These are phyloP conservation scores for Chloroclystis v-ata DNA, from an alignment of 2,888 invertebrate species.

Conservation along the genomic window DNA sequence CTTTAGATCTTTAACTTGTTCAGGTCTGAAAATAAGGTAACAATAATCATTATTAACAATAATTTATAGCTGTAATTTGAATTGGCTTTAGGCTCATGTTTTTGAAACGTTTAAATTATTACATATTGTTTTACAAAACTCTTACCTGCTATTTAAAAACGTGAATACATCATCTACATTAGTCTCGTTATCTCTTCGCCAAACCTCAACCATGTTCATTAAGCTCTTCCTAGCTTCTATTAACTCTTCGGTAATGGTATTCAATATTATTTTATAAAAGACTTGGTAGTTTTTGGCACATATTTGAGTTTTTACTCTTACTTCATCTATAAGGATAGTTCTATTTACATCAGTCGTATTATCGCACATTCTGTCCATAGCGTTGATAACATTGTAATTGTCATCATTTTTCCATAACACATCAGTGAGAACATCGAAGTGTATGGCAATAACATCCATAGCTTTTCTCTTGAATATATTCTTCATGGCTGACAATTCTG, in stretches of 20 bases:
- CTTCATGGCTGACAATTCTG: constrained; percentile 43
- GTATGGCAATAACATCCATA: constrained; percentile 49
- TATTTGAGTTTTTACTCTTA: constrained; percentile 47
- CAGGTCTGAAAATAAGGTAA: constrained; percentile 43
- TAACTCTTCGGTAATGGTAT: constrained; percentile 40
- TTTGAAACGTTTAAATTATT: too few relatives aligned
- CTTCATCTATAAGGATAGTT: constrained; percentile 47
- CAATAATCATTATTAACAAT: neutral
- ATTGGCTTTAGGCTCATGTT: too few relatives aligned
- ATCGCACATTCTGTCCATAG: constrained; percentile 45
- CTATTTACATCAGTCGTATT: constrained; percentile 46
- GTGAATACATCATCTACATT: constrained; percentile 41
- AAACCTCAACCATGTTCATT: constrained; percentile 38
- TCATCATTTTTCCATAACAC: constrained; percentile 44
- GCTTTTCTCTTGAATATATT: constrained; percentile 56
- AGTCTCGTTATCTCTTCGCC: constrained; percentile 32
- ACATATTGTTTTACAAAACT: neutral
- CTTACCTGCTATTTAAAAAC: constrained; percentile 52
- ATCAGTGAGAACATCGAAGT: constrained; percentile 62
- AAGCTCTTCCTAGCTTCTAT: constrained; percentile 43
- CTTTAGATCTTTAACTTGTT: constrained; percentile 43
- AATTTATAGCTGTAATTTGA: too few relatives aligned
- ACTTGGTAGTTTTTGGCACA: constrained; percentile 53
- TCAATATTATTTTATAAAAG: constrained; percentile 44
- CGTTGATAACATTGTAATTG: constrained; percentile 44